phyloP scores from a whole-genome alignment of 2,113 vertebrate species.

The Diglossa brunneiventris region DNA sequence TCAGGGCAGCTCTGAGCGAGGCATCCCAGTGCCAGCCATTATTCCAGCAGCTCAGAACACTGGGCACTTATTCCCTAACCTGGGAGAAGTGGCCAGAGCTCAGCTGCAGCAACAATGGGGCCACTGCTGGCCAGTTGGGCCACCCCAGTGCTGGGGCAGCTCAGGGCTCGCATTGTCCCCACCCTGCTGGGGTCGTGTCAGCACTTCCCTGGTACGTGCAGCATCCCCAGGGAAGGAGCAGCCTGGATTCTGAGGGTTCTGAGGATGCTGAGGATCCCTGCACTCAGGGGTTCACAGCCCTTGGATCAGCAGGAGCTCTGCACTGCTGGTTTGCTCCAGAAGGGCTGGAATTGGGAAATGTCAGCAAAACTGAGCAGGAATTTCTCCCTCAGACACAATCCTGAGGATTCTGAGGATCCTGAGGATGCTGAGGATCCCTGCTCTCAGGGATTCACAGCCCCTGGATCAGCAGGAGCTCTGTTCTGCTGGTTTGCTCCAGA shows the following conservation, averaged over 20 bases:
- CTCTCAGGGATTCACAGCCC: too few relatives aligned
- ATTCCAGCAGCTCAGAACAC: not conserved
- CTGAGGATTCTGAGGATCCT: too few relatives aligned
- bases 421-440: too few relatives aligned
- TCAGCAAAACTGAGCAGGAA: too few relatives aligned
- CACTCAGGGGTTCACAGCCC: too few relatives aligned
- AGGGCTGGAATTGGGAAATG: too few relatives aligned
- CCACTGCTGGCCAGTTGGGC: not conserved
- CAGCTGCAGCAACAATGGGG: not conserved
- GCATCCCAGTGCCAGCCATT: not conserved
- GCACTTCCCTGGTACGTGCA: not conserved
- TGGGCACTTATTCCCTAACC: conserved; percentile 17
- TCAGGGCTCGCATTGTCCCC: conserved; percentile 13
- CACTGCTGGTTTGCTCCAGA: too few relatives aligned
- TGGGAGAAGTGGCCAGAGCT: not conserved
- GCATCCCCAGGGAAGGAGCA: not conserved
- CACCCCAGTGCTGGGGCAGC: not conserved
- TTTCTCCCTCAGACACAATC: too few relatives aligned
- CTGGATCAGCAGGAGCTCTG: too few relatives aligned
- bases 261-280: not conserved
- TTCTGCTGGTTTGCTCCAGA: too few relatives aligned
- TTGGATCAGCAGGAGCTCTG: not conserved
- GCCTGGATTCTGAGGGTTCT: not conserved
- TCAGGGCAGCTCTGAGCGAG: not conserved
- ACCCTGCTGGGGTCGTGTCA: not conserved